Percentiles rank a stretch among this genome's conserved stretches.
Conservation (phyloP, 30 jellyfish, hydroid and myxozoan genomes). For the Hydractinia echinata region DNA sequence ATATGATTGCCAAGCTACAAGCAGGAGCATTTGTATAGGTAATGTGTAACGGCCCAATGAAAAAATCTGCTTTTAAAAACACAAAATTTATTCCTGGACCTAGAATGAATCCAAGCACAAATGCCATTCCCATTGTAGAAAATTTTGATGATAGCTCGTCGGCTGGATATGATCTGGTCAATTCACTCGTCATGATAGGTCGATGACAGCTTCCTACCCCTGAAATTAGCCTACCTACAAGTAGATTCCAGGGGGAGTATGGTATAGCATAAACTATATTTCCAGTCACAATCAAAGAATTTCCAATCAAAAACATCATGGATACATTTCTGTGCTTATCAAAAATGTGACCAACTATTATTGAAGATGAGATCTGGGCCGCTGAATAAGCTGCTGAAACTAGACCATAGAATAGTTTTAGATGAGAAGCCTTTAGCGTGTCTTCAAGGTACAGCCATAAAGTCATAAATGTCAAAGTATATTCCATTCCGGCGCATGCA, state of each 20-base stretch:
- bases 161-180: constrained; percentile 15
- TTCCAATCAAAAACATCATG: constrained; percentile 11
- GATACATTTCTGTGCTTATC: constrained; percentile 33
- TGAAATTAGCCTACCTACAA: constrained; percentile 41
- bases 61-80: constrained; percentile 20
- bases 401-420: constrained; percentile 25
- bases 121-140: constrained; percentile 28
- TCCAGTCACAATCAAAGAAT: constrained; percentile 33
- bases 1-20: constrained; percentile 27
- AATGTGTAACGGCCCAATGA: constrained; percentile 38
- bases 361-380: constrained; percentile 18
- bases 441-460: constrained; percentile 38
- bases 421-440: constrained; percentile 4
- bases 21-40: constrained; percentile 28
- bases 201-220: constrained; percentile 41
- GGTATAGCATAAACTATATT: constrained; percentile 37
- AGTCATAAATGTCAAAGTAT: constrained; percentile 28
- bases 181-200: constrained; percentile 40
- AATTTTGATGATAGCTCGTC: constrained; percentile 12
- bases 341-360: constrained; percentile 26
- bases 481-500: constrained; percentile 36
- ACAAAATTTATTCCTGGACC: constrained; percentile 46
- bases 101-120: constrained; percentile 19
- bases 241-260: constrained; percentile 43
- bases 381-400: constrained; percentile 29